These are phyloP conservation scores for Megamerina dolium DNA, from an alignment of 2,888 invertebrate genomes.

Conservation along the genomic window DNA sequence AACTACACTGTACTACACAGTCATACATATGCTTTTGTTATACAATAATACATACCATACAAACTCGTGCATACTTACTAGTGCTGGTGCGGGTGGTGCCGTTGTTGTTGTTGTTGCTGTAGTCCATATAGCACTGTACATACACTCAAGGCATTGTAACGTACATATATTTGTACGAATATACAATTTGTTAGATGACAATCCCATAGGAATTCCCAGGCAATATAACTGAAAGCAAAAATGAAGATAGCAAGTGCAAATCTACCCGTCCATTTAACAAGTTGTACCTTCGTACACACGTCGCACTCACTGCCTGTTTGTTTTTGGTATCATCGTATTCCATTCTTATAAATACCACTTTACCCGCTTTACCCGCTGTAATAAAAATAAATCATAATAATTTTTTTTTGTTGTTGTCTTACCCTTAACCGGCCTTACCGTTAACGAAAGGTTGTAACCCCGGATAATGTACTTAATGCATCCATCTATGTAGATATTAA, in stretches of 20 bases:
- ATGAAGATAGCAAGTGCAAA: constrained; percentile 46
- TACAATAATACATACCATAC: background rate
- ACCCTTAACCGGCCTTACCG: constrained; percentile 20
- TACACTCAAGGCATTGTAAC: too few relatives aligned
- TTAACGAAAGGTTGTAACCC: constrained; percentile 42
- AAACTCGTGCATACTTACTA: constrained; percentile 13
- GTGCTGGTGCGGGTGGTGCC: too few relatives aligned
- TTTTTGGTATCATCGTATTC: too few relatives aligned
- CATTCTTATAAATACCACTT: constrained; percentile 45
- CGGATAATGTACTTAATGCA: constrained; percentile 47
- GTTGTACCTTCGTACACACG: constrained; percentile 18
- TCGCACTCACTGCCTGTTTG: background rate
- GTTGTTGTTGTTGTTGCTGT: constrained; percentile 4
- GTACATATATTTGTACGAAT: too few relatives aligned
- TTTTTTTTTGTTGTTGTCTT: constrained; percentile 28
- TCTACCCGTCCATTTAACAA: constrained; percentile 47
- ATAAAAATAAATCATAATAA: constrained; percentile 50
- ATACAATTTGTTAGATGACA: constrained; percentile 26
- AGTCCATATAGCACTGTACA: constrained; percentile 17
- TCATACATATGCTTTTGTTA: constrained; percentile 10
- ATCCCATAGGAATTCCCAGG: constrained; percentile 43
- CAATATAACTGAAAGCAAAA: constrained; percentile 45
- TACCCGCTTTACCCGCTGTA: constrained; percentile 37
- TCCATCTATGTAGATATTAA: constrained; percentile 43
- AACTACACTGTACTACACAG: constrained; percentile 18